Evolutionary conservation across 2,888 invertebrate species (phyloP).

Genomic region (Mesodorylaimus sp.): DNA sequence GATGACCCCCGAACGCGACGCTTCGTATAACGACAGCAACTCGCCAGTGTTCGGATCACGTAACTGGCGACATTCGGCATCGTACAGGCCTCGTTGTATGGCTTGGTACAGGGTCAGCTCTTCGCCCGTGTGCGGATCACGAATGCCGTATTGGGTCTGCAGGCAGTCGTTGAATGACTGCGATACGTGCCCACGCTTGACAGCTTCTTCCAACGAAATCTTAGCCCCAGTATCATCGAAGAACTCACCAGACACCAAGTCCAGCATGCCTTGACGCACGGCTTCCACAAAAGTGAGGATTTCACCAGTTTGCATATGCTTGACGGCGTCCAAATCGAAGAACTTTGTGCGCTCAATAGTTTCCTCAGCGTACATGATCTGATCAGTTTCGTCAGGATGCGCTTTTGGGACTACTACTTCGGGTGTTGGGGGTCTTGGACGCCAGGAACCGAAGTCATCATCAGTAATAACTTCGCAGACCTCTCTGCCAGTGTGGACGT

Average conservation of each 20-base stretch:
- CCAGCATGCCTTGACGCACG: slow-evolving; percentile 62
- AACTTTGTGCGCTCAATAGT: slow-evolving; percentile 7
- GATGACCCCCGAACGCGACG: slow-evolving; percentile 33
- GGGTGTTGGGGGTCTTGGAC: not conserved
- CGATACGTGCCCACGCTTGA: slow-evolving; percentile 55
- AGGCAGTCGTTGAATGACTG: slow-evolving; percentile 56
- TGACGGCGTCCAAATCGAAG: slow-evolving; percentile 6
- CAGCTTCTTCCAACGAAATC: slow-evolving; percentile 62
- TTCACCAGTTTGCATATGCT: slow-evolving; percentile 32
- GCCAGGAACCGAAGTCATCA: not conserved
- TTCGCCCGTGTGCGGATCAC: slow-evolving; percentile 42
- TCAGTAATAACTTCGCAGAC: not conserved
- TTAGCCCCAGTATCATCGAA: slow-evolving; percentile 46
- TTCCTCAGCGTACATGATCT: slow-evolving; percentile 9
- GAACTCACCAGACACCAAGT: slow-evolving; percentile 63
- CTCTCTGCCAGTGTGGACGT: not conserved
- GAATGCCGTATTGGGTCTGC: slow-evolving; percentile 55
- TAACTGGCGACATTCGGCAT: slow-evolving; percentile 55
- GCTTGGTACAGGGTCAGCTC: slow-evolving; percentile 67
- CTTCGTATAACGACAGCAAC: slow-evolving; percentile 40
- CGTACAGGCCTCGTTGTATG: slow-evolving; percentile 64
- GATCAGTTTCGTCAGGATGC: slow-evolving; percentile 10
- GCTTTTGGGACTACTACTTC: not conserved
- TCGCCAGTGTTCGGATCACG: slow-evolving; percentile 41
- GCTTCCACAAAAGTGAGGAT: slow-evolving; percentile 71